Evolutionary conservation across 1,140 invertebrate species (phyloP).

Genomic region (Cephus cinctus): DNA sequence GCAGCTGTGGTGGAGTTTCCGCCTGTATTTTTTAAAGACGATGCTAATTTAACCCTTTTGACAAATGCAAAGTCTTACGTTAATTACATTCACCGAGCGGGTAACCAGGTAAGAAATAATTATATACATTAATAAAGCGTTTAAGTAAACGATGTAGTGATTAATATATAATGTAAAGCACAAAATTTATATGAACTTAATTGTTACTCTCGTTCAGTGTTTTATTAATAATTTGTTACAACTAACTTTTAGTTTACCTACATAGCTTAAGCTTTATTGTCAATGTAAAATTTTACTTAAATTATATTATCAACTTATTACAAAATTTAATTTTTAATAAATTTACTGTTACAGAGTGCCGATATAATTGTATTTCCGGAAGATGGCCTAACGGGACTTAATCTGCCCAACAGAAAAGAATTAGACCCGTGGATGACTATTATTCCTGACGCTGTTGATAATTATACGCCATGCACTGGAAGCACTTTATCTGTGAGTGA

Average conservation of each 20-base stretch:
- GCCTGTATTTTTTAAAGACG: background rate
- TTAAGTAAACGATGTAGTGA: background rate
- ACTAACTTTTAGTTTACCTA: too few species aligned
- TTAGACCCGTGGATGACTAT: conserved; percentile 1
- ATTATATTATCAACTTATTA: too few species aligned
- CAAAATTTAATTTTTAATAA: too few species aligned
- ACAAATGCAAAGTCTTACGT: background rate
- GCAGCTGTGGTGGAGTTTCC: conserved; percentile 57
- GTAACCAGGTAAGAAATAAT: background rate
- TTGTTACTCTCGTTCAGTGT: background rate
- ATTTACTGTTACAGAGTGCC: conserved; percentile 58
- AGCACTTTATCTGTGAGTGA: background rate
- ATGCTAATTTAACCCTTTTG: background rate
- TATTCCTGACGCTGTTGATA: conserved; percentile 23
- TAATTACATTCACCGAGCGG: background rate
- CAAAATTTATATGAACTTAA: background rate
- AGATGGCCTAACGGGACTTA: conserved; percentile 54
- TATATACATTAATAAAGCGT: too few species aligned
- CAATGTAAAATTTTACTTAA: too few species aligned
- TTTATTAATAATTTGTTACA: too few species aligned
- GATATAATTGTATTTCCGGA: conserved; percentile 83
- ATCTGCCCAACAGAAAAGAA: conserved; percentile 1
- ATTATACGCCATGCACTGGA: conserved; percentile 21
- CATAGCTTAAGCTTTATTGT: too few species aligned
- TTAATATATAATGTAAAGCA: too few species aligned